Base-by-base conservation (phyloP, 2,113 vertebrate genomes). In the Crocuta crocuta region DNA sequence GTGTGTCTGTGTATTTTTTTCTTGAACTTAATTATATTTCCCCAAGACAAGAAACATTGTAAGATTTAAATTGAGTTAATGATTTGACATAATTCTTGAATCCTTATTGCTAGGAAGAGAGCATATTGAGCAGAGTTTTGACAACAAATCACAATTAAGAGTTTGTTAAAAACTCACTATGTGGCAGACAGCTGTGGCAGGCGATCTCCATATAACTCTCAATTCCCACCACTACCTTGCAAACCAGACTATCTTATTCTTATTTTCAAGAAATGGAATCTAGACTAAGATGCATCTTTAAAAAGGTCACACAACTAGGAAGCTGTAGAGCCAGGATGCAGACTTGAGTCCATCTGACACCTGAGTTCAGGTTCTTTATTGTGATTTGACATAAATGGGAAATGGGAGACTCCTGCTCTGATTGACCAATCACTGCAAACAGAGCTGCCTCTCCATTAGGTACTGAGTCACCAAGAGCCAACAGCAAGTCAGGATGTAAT, bases 31-130 rank as follows among this genome's bases (percentile, higher is more conserved):
- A 65, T 58, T 84, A 0, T 89, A 92, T 68, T 96, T 97, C 35
- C 33, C 68, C 65, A 28, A 80, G n/a, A 96, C 17, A 39, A 61
- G 12, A 33, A 68, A 17, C 17, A 85, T 11, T 6, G 10, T 81
- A 85, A 58, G 19, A 83, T 19, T 70, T 65, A 73, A 70, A 58
- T 6, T 87, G 21, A 90, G 74, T 13, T 53, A 83, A 81, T 53
- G 19, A 95, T 58, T 35, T 96, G 43, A 26, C 19, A 58, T 55
- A 23, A 83, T 85, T 90, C 63, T 97, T 88, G 11, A 83, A 73
- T 2, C 63, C 43, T 58, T 21, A 43, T 43, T 71, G 4, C 23
- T 39, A 50, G 5, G 76, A 76, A 84, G 4, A 5, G 28, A 16
- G 9, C 21, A 23, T 53, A 89, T 65, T 43, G 45, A 95, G 61